Conservation (phyloP, 1,140 invertebrate genomes). For the Papilio dardanus region DNA sequence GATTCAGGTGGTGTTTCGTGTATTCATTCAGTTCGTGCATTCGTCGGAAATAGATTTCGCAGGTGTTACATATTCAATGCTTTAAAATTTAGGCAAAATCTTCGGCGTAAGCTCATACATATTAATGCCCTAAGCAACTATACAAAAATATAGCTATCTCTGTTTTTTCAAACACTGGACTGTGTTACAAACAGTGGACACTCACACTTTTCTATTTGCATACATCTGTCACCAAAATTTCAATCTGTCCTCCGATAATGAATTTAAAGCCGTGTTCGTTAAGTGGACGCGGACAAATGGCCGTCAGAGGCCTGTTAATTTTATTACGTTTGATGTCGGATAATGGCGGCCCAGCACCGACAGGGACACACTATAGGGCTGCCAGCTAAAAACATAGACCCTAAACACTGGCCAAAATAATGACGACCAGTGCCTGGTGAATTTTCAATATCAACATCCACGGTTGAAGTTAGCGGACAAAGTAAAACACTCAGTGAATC, state of each 20-base stretch:
- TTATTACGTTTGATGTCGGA: slow-evolving; percentile 29
- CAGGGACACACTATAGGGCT: background rate
- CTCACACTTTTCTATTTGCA: slow-evolving; percentile 1
- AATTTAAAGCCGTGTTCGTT: slow-evolving; percentile 27
- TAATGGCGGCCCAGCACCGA: background rate
- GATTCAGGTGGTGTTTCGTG: background rate
- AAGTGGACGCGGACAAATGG: slow-evolving; percentile 30
- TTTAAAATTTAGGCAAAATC: background rate
- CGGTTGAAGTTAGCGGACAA: no score
- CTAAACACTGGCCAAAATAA: background rate
- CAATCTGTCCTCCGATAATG: slow-evolving; percentile 19
- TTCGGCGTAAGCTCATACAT: background rate
- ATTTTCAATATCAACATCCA: no score
- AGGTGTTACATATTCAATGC: background rate
- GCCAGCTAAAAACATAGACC: background rate
- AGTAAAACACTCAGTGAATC: no score
- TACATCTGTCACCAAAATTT: slow-evolving; percentile 9
- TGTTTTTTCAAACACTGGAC: background rate
- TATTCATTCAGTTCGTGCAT: background rate
- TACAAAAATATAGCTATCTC: background rate
- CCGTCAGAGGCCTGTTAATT: slow-evolving; percentile 27
- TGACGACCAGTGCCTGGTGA: background rate
- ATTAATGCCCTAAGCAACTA: background rate
- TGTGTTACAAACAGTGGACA: background rate
- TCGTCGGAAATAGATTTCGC: background rate